phyloP scores from a whole-genome alignment of 2,113 vertebrate species.

The Corythaeola cristata region DNA sequence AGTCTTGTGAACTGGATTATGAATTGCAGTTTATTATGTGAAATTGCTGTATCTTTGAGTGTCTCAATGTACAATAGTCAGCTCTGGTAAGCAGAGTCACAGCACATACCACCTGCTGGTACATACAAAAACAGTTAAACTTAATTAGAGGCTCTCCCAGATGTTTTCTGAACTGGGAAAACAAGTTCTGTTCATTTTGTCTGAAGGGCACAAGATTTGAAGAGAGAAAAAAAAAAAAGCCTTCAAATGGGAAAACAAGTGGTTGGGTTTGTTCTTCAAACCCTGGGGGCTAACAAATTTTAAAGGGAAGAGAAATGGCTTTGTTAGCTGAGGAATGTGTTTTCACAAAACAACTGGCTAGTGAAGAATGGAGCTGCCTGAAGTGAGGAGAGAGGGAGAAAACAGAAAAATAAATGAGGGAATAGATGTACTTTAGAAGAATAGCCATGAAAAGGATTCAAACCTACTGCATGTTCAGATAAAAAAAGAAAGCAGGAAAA shows the following conservation, averaged over 20 bases:
- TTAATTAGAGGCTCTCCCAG: neutral
- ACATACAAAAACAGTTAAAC: neutral
- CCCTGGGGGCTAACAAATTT: neutral
- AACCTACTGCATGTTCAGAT: neutral
- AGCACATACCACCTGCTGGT: neutral
- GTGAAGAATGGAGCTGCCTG: neutral
- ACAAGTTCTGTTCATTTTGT: neutral
- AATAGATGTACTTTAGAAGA: neutral
- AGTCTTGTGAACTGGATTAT: neutral
- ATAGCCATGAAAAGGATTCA: neutral
- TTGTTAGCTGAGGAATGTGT: neutral
- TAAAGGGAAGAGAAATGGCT: neutral
- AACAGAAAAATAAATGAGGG: neutral
- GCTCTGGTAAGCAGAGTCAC: neutral
- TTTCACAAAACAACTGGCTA: neutral
- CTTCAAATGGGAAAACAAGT: neutral
- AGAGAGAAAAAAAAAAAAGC: neutral
- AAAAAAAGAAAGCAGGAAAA: neutral
- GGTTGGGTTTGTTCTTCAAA: neutral
- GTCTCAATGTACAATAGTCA: neutral
- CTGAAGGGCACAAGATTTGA: neutral
- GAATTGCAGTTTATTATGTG: neutral
- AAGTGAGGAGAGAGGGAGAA: neutral
- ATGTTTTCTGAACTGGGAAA: neutral
- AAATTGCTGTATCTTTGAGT: neutral